Evolutionary conservation across 2,797 vertebrate species (phyloP), one percentile per base, ranked within the genome.

Genomic region (Remorina albescens): DNA sequence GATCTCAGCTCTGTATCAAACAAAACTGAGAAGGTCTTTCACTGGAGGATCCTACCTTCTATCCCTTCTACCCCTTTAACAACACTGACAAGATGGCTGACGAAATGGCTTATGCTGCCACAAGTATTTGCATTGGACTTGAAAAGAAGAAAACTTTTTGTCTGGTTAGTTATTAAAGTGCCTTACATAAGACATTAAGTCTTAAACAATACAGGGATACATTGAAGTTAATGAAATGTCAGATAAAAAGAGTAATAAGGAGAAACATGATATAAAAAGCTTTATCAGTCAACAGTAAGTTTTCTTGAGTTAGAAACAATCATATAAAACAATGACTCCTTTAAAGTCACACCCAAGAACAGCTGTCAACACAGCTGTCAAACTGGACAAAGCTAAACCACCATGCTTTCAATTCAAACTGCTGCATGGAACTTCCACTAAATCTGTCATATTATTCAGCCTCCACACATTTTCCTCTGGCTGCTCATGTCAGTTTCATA

Each of bases 21-120:
- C 7, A 37, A 60, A 11, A 47, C 51, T 19, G 46, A 61, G 59
- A 47, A 30, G 8, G 4, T 57, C 19, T 72, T 42, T 71, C 21
- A 53, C 8, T 63, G 28, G 21, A 47, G 50, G 70, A 21, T 61
- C 5, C 18, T 54, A 3, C n/a, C n/a, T n/a, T n/a, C n/a, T n/a
- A n/a, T n/a, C n/a, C 15, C 13, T 36, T 67, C 23, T 47, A 25
- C 9, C 15, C 21, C 26, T 25, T n/a, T 9, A 25, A 39, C n/a
- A 4, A 21, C 8, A 37, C 15, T 47, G 30, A 46, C 19, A 51
- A 26, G 6, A 32, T 51, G 41, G 25, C 3, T 7, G 12, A 23
- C 11, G 63, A 36, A 44, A 46, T 7, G 7, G 6, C 5, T 12
- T 23, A 34, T 1, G 12, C 26, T n/a, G 23, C 28, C 18, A 39